phyloP scores from a whole-genome alignment of 2,113 vertebrate genomes.

The Scolopax mira region DNA sequence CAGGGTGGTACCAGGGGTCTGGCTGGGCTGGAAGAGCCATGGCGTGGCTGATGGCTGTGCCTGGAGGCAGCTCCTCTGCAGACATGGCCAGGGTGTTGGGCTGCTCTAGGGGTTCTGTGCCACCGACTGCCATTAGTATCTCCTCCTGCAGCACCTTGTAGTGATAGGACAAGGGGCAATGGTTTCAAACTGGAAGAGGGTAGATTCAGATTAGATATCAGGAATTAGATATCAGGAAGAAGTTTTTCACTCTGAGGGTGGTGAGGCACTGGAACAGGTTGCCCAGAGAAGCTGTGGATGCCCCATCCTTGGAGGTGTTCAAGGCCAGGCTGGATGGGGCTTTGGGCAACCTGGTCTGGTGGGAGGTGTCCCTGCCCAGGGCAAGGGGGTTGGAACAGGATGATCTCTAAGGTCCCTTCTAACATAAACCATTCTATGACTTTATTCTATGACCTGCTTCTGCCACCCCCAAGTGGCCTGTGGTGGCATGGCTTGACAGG shows the following conservation, averaged over 20 bases:
- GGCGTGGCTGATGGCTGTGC: accelerated
- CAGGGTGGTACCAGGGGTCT: accelerated
- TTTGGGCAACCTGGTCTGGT: neutral
- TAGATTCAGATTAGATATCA: no score
- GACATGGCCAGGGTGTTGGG: neutral
- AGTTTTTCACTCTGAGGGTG: no score
- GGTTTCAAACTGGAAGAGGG: neutral
- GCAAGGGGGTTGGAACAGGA: neutral
- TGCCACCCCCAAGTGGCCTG: neutral
- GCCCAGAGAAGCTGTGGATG: neutral
- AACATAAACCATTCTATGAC: no score
- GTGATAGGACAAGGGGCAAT: neutral
- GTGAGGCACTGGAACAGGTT: no score
- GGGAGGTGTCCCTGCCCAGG: neutral
- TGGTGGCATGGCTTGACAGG: accelerated
- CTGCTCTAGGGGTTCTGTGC: neutral
- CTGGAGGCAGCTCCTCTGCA: neutral
- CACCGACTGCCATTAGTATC: accelerated
- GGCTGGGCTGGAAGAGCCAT: neutral
- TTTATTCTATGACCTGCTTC: neutral
- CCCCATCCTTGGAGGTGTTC: neutral
- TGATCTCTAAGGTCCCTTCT: neutral
- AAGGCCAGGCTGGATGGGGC: neutral
- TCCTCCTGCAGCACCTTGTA: neutral
- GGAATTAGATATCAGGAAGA: no score